Evolutionary conservation across 2,113 vertebrate species (phyloP).

Genomic region (Morone chrysops): DNA sequence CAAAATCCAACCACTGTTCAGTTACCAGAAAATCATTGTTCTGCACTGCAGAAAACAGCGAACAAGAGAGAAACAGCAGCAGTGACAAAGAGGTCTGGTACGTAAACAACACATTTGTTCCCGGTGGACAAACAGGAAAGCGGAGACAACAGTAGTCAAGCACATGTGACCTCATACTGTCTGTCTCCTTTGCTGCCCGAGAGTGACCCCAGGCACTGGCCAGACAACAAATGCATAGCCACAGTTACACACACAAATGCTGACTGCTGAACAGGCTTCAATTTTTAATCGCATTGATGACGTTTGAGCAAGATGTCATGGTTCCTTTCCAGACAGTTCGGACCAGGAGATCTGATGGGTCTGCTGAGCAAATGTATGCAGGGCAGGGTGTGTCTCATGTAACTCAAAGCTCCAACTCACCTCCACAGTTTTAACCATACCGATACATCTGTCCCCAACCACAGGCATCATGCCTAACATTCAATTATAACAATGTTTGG

Average conservation of each 20-base stretch:
- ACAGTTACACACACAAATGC: conserved; percentile 12
- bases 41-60: conserved; percentile 5
- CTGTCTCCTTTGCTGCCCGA: conserved; percentile 48
- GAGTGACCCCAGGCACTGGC: conserved; percentile 46
- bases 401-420: conserved; percentile 34
- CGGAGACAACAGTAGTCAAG: conserved; percentile 52
- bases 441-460: conserved; percentile 36
- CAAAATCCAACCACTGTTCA: conserved; percentile 27
- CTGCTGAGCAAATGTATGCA: conserved; percentile 23
- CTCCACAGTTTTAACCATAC: conserved; percentile 25
- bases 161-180: conserved; percentile 62
- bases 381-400: conserved; percentile 17
- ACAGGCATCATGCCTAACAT: conserved; percentile 43
- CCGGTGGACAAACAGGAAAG: conserved; percentile 66
- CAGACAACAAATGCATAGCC: conserved; percentile 39
- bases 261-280: conserved; percentile 28
- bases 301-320: conserved; percentile 3
- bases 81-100: conserved; percentile 57
- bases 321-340: conserved; percentile 37
- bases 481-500: conserved; percentile 65
- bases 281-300: conserved; percentile 57
- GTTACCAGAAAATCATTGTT: conserved; percentile 68
- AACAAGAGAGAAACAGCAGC: conserved; percentile 38
- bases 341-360: conserved; percentile 11
- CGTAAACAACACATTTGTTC: conserved; percentile 67